Evolutionary conservation across 2,888 invertebrate species (phyloP).

Genomic region (Tortricodes alternella): DNA sequence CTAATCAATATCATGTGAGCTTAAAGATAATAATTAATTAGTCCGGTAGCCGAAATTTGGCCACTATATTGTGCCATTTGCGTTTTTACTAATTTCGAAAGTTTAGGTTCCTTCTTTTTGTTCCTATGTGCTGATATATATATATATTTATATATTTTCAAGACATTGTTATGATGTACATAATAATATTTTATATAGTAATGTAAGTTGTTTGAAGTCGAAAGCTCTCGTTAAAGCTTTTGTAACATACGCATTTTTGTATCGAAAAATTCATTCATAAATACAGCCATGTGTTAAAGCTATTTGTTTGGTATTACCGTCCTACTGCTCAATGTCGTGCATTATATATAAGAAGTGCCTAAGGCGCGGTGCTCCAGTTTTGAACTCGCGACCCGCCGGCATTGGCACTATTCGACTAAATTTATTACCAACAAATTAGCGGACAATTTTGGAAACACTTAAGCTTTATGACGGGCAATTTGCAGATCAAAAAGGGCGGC

Average conservation of each 20-base stretch:
- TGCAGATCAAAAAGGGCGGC: conserved; percentile 10
- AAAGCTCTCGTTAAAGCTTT: too few species aligned
- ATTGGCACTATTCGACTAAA: conserved; percentile 21
- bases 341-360: background rate
- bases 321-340: conserved; percentile 7
- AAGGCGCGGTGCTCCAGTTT: conserved; percentile 49
- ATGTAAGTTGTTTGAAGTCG: too few species aligned
- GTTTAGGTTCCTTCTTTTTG: too few species aligned
- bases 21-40: conserved; percentile 17
- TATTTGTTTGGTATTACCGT: conserved; percentile 4
- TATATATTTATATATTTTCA: too few species aligned
- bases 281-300: background rate
- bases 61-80: background rate
- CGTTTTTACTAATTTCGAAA: too few species aligned
- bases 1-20: conserved; percentile 15
- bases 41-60: background rate
- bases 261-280: background rate
- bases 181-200: too few species aligned
- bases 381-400: conserved; percentile 17
- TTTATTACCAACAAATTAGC: conserved; percentile 11
- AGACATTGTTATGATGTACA: too few species aligned
- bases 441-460: background rate
- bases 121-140: too few species aligned
- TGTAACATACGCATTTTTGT: too few species aligned
- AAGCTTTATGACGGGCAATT: conserved; percentile 5